Conservation (phyloP, 1,140 invertebrate genomes). For the Schlechtendalia chinensis region DNA sequence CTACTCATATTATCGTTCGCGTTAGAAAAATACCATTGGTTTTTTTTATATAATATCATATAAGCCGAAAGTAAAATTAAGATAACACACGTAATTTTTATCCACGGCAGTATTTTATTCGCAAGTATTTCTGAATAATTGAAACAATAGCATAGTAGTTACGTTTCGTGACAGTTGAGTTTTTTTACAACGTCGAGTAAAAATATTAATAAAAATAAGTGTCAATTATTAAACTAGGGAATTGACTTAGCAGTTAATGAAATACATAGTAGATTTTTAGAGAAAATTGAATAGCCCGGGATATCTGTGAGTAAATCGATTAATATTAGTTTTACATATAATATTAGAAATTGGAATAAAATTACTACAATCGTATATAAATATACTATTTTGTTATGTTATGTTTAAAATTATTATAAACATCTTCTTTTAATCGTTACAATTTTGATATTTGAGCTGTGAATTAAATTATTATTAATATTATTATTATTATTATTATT, state of each 20-base stretch:
- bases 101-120: background rate
- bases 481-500: too few species aligned
- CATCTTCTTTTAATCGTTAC: too few species aligned
- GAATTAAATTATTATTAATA: too few species aligned
- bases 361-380: too few species aligned
- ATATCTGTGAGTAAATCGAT: background rate
- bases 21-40: background rate
- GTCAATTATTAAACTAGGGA: background rate
- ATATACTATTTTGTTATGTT: too few species aligned
- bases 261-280: background rate
- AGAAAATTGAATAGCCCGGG: background rate
- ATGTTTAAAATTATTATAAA: too few species aligned
- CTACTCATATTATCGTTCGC: background rate
- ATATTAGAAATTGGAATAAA: too few species aligned
- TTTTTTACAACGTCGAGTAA: background rate
- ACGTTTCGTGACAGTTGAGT: background rate
- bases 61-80: background rate
- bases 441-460: too few species aligned
- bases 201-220: background rate
- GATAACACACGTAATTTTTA: constrained; percentile 18
- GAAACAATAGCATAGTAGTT: background rate
- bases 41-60: background rate
- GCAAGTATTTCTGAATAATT: background rate
- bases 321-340: too few species aligned
- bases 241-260: background rate